Percentiles rank a stretch among this genome's conserved stretches.
These are phyloP conservation scores for Meles meles DNA, from an alignment of 2,113 vertebrate species.

Conservation along the genomic window DNA sequence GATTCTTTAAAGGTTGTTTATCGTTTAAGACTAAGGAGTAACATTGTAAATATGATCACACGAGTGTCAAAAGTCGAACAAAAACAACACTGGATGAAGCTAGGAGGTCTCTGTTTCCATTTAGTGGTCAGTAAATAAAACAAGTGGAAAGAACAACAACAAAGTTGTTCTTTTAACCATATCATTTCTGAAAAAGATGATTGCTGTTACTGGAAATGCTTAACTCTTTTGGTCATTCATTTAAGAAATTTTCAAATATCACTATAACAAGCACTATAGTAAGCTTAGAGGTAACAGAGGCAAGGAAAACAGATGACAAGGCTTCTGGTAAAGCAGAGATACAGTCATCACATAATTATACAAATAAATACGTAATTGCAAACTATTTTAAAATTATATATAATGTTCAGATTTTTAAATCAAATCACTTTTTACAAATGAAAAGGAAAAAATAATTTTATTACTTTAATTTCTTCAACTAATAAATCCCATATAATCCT, in stretches of 20 bases:
- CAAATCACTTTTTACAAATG: constrained; percentile 14
- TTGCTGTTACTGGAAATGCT: not conserved
- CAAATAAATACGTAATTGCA: not conserved
- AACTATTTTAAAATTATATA: not conserved
- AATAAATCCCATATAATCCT: not conserved
- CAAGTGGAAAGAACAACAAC: not conserved
- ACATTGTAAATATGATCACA: not conserved
- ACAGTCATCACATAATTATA: not conserved
- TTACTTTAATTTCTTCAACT: not conserved
- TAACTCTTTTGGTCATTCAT: not conserved
- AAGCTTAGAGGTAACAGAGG: not conserved
- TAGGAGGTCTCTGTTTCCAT: not conserved
- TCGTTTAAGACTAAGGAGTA: not conserved
- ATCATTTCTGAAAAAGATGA: constrained; percentile 15
- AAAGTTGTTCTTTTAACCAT: not conserved
- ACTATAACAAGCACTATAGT: not conserved
- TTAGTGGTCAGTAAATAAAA: not conserved
- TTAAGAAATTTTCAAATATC: not conserved
- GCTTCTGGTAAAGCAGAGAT: not conserved
- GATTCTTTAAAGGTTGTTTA: not conserved
- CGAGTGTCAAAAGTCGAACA: not conserved
- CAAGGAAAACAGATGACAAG: not conserved
- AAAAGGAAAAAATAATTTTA: not conserved
- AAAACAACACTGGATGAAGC: not conserved
- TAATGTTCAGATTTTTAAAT: not conserved